Percentiles rank a stretch among this genome's conserved stretches.
phyloP scores from a whole-genome alignment of 2,797 vertebrate genomes.

The Saxicola maurus region DNA sequence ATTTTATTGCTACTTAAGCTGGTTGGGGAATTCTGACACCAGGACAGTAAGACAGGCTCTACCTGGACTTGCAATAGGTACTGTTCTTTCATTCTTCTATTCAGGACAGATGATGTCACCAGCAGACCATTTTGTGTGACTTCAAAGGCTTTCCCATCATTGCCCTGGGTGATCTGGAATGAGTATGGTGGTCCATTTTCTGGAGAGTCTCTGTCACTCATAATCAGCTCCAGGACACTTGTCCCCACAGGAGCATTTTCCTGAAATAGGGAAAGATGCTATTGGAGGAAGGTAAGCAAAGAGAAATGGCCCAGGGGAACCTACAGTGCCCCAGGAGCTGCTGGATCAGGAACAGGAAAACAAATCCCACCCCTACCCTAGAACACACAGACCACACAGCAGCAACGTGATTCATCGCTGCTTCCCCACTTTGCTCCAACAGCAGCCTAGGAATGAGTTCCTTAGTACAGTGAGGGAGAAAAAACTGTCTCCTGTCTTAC shows the following conservation, averaged over 20 bases:
- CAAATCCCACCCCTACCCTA: neutral
- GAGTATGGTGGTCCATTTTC: conserved; percentile 88
- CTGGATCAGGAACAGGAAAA: neutral
- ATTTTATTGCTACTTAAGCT: neutral
- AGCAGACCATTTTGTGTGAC: conserved; percentile 88
- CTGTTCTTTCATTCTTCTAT: conserved; percentile 74
- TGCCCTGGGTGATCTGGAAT: conserved; percentile 88
- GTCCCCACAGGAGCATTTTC: conserved; percentile 85
- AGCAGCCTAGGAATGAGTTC: neutral
- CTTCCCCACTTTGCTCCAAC: neutral
- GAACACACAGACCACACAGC: neutral
- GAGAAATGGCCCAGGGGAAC: neutral
- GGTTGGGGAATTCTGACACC: neutral
- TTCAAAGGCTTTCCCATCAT: conserved; percentile 83
- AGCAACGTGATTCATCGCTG: rapidly evolving
- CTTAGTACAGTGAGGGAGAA: neutral
- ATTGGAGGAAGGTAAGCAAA: neutral
- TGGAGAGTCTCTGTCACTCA: conserved; percentile 87
- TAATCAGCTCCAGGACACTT: conserved; percentile 85
- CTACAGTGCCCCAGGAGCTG: neutral
- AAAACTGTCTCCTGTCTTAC: conserved; percentile 56
- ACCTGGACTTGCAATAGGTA: conserved; percentile 94
- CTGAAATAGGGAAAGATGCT: conserved; percentile 60
- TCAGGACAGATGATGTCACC: conserved; percentile 79
- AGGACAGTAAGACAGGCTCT: neutral